These are phyloP conservation scores for Neolamprologus fasciatus DNA, from an alignment of 2,113 vertebrate species.

Conservation along the genomic window DNA sequence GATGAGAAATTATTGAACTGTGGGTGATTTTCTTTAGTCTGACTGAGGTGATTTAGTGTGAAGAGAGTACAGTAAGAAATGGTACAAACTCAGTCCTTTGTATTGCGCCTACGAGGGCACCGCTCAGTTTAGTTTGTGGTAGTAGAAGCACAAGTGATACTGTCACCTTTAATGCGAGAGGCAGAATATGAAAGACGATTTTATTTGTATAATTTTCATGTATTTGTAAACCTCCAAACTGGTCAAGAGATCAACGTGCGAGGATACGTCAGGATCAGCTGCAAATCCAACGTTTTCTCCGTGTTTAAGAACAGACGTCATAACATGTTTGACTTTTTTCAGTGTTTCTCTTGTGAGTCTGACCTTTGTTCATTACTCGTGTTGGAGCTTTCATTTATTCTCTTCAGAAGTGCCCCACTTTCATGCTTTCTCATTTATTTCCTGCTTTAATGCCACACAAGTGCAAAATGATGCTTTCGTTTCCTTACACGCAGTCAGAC, in stretches of 20 bases:
- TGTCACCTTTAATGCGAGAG: neutral
- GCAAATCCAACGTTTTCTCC: neutral
- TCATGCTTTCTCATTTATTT: neutral
- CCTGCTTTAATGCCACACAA: neutral
- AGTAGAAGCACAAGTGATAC: neutral
- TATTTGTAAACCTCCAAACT: neutral
- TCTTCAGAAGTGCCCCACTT: neutral
- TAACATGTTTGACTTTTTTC: neutral
- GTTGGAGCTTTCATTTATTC: neutral
- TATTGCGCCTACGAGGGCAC: neutral
- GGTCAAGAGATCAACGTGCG: neutral
- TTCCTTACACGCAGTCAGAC: neutral
- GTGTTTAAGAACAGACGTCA: neutral
- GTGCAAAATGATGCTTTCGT: neutral
- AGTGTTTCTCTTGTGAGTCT: neutral
- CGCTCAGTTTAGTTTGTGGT: neutral
- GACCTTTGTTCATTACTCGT: neutral
- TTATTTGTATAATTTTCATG: neutral
- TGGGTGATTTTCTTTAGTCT: neutral
- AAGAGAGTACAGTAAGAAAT: neutral
- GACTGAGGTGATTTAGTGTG: constrained; percentile 17
- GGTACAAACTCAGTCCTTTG: neutral
- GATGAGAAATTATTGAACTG: neutral
- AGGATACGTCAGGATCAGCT: neutral
- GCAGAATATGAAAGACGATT: neutral